Conservation (phyloP, 1,140 invertebrate species). For the Nasonia vitripennis region DNA sequence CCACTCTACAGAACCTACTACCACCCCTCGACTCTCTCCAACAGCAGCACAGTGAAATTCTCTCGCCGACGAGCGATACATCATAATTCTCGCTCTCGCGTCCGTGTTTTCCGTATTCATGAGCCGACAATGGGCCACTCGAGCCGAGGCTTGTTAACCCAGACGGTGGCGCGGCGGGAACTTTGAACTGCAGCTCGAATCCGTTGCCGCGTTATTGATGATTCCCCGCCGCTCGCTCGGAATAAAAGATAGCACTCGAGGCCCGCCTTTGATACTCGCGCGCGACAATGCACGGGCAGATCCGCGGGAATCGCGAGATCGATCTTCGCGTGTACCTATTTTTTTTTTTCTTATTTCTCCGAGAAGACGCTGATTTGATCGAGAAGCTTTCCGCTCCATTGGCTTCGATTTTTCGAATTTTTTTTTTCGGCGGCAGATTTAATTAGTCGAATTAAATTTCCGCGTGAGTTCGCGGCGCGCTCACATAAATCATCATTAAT, state of each 20-base stretch:
- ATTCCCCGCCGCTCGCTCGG: neutral
- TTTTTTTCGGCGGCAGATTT: neutral
- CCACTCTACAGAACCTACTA: neutral
- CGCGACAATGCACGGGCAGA: neutral
- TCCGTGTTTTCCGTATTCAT: constrained; percentile 14
- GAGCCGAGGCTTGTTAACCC: constrained; percentile 3
- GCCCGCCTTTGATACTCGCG: neutral
- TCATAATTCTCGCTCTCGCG: neutral
- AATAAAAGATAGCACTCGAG: constrained; percentile 12
- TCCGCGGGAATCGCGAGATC: neutral
- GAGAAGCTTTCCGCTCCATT: neutral
- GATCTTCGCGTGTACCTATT: constrained; percentile 7
- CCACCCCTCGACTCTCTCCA: neutral
- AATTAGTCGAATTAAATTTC: neutral
- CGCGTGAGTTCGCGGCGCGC: neutral
- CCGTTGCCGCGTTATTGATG: neutral
- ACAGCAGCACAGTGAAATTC: neutral
- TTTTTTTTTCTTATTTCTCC: neutral
- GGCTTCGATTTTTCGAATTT: neutral
- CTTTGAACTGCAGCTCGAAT: constrained; percentile 3
- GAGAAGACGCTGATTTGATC: neutral
- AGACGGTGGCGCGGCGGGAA: neutral
- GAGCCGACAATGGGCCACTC: constrained; percentile 8
- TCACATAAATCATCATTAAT: constrained; percentile 18
- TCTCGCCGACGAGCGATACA: constrained; percentile 1